Base-by-base conservation (phyloP, 2,888 invertebrate genomes). In the Altica lythri region DNA sequence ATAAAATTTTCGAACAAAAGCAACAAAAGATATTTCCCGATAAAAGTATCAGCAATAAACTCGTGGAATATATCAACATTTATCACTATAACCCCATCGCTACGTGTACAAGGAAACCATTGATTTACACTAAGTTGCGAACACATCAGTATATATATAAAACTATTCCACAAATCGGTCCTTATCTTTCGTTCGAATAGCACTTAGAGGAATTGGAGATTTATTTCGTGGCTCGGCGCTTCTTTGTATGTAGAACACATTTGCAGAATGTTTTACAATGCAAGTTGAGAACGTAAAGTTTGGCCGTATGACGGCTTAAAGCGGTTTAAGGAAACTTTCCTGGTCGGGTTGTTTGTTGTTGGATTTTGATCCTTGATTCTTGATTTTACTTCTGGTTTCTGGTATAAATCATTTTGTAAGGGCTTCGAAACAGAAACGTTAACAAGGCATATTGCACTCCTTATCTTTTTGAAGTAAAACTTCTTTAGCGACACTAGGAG, bases 91-190 rank as follows among this genome's bases (percentile, higher is more conserved):
- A 25, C 25, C 40, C 45, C 37, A 45, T 45, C 40, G 44, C 25
- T 8, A 27, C 25, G 16, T 32, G 6, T 34, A 40, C 27, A 45
- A 32, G 25, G 47, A 10, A 27, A 19, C 35, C 48, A 35, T 48
- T 56, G 52, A 56, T 56, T 56, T 56, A 56, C 48, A 47, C 48
- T 56, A 47, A 51, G 51, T 46, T 55, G 38, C 40, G 27, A 56
- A 52, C 51, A 56, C 52, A 56, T 48, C 52, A 56, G 52, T 56
- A 48, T 44, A 49, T 37, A 47, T 49, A 56, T 52, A 56, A 52
- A 56, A 52, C 56, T 56, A 56, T 56, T 48, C 48, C 38, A 29
- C 43, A 38, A 48, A 56, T 40, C 55, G 32, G 50, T 45, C 40
- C 45, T 49, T 45, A 55, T 55, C 55, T 55, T 45, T 38, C 27